Evolutionary conservation across 2,113 vertebrate genomes (phyloP).

Genomic region (Phylloscopus whistleri): DNA sequence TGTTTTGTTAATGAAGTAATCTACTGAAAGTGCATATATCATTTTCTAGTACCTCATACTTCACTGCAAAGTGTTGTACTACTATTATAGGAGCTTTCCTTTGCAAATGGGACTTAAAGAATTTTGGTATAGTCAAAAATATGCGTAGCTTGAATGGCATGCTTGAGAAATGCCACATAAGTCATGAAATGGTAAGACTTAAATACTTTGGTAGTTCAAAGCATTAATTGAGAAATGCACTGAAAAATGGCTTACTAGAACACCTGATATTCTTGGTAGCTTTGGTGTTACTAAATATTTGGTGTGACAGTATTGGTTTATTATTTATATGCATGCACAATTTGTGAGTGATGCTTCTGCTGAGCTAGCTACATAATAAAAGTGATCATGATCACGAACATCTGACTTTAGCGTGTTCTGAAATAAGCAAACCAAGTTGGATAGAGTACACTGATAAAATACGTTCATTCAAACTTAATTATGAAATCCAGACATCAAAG

Average conservation of each 20-base stretch:
- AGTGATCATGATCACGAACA: background rate
- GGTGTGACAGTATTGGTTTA: background rate
- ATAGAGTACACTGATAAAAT: background rate
- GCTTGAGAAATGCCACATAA: background rate
- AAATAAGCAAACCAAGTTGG: background rate
- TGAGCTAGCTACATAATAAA: background rate
- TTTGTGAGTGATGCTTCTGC: background rate
- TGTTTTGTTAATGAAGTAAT: constrained; percentile 67
- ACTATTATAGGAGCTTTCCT: background rate
- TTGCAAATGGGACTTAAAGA: background rate
- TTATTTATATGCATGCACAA: background rate
- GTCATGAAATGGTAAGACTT: background rate
- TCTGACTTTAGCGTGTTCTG: background rate
- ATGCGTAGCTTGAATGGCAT: background rate
- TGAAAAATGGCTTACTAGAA: background rate
- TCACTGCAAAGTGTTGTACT: background rate
- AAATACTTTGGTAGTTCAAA: background rate
- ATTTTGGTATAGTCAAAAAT: background rate
- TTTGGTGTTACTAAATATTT: background rate
- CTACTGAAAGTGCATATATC: constrained; percentile 29
- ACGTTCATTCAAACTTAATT: background rate
- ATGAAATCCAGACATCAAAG: background rate
- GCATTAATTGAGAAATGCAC: background rate
- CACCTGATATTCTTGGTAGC: background rate
- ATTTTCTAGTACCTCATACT: constrained; percentile 33